Conservation (phyloP, 1,140 invertebrate species). For the Procambarus clarkii region DNA sequence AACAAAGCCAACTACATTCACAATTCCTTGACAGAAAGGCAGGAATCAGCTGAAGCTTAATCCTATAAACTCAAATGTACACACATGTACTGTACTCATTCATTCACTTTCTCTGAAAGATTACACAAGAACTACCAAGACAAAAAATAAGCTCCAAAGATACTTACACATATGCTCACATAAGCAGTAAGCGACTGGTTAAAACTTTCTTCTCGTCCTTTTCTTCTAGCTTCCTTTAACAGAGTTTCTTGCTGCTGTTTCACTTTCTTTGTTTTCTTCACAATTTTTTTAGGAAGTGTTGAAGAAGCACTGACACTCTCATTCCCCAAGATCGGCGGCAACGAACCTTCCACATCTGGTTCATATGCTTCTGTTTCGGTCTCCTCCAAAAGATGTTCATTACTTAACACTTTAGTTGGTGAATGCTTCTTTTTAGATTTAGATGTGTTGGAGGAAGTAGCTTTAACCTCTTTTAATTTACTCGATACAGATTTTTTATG, state of each 20-base stretch:
- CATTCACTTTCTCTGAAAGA: no score
- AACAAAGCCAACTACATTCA: no score
- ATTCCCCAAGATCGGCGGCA: background rate
- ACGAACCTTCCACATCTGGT: background rate
- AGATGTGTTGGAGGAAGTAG: background rate
- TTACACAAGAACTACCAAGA: no score
- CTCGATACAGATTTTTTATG: background rate
- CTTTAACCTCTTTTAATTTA: background rate
- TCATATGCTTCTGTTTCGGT: background rate
- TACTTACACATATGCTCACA: slow-evolving; percentile 35
- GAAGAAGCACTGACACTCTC: background rate
- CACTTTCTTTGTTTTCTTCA: slow-evolving; percentile 1
- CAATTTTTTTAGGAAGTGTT: background rate
- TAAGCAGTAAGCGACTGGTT: slow-evolving; percentile 43
- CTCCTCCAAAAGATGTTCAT: background rate
- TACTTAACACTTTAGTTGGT: background rate
- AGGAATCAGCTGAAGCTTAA: no score
- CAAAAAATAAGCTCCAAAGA: background rate
- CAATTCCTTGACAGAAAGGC: no score
- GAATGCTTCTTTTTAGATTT: background rate
- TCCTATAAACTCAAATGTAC: no score
- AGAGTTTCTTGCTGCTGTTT: background rate
- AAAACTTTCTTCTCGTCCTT: slow-evolving; percentile 39
- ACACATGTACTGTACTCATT: no score
- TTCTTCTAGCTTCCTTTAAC: slow-evolving; percentile 31